These are phyloP conservation scores for Ichneumoninae sp. DNA, from an alignment of 2,888 invertebrate species.

Conservation along the genomic window DNA sequence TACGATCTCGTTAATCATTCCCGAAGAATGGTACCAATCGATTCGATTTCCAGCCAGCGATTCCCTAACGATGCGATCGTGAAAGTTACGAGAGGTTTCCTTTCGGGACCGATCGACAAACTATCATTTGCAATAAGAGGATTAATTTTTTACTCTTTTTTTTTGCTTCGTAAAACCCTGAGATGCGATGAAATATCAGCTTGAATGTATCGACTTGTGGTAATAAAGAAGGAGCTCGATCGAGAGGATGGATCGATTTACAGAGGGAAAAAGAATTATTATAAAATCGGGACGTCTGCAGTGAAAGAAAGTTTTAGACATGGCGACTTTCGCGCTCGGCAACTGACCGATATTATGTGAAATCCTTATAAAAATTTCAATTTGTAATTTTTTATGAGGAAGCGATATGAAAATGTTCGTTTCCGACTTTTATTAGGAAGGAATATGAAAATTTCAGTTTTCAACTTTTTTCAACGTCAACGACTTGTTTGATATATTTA, in stretches of 20 bases:
- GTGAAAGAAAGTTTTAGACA: too few relatives aligned
- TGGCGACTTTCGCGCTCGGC: constrained; percentile 48
- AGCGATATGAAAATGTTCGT: too few relatives aligned
- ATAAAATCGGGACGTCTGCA: too few relatives aligned
- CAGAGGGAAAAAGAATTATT: background rate
- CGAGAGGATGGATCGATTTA: constrained; percentile 38
- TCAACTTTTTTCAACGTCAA: too few relatives aligned
- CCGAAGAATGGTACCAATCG: constrained; percentile 28
- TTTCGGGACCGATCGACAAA: constrained; percentile 8
- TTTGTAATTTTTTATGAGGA: too few relatives aligned
- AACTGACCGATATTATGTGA: constrained; percentile 44
- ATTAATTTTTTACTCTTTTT: background rate
- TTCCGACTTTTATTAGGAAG: too few relatives aligned
- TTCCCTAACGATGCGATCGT: constrained; percentile 27
- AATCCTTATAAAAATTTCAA: too few relatives aligned
- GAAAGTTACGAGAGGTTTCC: constrained; percentile 58
- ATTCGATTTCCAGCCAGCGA: constrained; percentile 42
- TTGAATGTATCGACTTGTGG: background rate
- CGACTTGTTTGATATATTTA: too few relatives aligned
- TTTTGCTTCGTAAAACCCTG: background rate
- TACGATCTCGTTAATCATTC: constrained; percentile 57
- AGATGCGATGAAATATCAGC: constrained; percentile 29
- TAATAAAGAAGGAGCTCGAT: background rate
- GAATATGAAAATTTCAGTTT: too few relatives aligned
- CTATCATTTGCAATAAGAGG: background rate